Evolutionary conservation across 2,888 invertebrate species (phyloP).

Genomic region (Ennomos fuscantarius): DNA sequence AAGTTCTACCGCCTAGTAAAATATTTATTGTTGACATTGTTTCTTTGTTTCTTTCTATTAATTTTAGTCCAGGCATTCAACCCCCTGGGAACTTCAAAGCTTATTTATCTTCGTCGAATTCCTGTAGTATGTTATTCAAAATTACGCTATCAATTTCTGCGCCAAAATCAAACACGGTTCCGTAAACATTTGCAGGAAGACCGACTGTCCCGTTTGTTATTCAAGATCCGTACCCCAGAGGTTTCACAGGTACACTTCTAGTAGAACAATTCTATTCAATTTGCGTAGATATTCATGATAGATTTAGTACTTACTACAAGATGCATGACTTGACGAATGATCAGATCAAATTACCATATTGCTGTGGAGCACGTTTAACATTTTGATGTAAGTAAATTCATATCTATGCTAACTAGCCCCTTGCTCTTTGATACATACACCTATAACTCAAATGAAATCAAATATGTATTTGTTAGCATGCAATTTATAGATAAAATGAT

Average conservation of each 20-base stretch:
- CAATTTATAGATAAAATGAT: too few relatives aligned
- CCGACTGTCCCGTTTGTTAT: conserved; percentile 15
- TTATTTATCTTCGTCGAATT: too few relatives aligned
- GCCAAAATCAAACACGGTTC: conserved; percentile 17
- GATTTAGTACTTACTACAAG: conserved; percentile 5
- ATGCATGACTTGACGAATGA: conserved; percentile 18
- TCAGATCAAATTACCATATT: conserved; percentile 21
- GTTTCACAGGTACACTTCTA: conserved; percentile 15
- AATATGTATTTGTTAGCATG: too few relatives aligned
- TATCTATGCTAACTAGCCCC: conserved; percentile 31
- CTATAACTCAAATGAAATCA: not conserved
- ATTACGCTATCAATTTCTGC: conserved; percentile 11
- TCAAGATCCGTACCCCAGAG: conserved; percentile 15
- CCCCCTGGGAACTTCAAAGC: too few relatives aligned
- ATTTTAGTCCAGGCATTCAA: too few relatives aligned
- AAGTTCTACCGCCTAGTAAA: too few relatives aligned
- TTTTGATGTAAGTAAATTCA: conserved; percentile 23
- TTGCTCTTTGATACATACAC: conserved; percentile 8
- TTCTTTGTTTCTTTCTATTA: too few relatives aligned
- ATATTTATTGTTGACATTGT: too few relatives aligned
- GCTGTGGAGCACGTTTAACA: conserved; percentile 11
- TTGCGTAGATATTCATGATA: conserved; percentile 16
- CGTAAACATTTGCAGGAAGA: conserved; percentile 23
- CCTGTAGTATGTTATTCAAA: conserved; percentile 2
- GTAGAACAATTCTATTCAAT: conserved; percentile 17